Conservation (phyloP, 2,888 invertebrate genomes). For the Chrysolina oricalcia region DNA sequence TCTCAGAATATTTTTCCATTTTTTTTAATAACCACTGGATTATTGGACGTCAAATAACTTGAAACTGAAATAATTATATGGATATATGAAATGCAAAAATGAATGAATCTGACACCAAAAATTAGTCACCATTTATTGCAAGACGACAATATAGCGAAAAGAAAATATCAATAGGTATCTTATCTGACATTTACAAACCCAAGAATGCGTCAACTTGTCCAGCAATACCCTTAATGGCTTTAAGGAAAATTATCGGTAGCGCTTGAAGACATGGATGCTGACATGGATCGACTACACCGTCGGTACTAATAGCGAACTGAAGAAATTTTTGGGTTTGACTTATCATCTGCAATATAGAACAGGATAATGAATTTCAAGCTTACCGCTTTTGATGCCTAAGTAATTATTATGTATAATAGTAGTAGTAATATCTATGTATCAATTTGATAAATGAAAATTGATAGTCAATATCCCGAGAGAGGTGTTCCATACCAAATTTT, state of each 20-base stretch:
- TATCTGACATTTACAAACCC: slow-evolving; percentile 76
- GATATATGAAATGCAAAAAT: not conserved
- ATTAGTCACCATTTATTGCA: slow-evolving; percentile 4
- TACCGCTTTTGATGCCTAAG: too few relatives aligned
- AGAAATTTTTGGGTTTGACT: slow-evolving; percentile 83
- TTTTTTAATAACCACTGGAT: too few relatives aligned
- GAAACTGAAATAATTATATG: too few relatives aligned
- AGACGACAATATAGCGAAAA: not conserved
- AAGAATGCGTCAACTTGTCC: slow-evolving; percentile 96
- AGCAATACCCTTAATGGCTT: slow-evolving; percentile 94
- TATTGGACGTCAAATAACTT: too few relatives aligned
- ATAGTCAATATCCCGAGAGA: too few relatives aligned
- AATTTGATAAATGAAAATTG: too few relatives aligned
- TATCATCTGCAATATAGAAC: slow-evolving; percentile 65
- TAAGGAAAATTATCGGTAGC: slow-evolving; percentile 91
- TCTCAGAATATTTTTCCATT: too few relatives aligned
- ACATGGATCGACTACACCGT: slow-evolving; percentile 89
- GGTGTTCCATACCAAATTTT: too few relatives aligned
- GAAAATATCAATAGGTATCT: slow-evolving; percentile 7
- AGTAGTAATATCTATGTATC: too few relatives aligned
- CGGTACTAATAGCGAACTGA: slow-evolving; percentile 85
- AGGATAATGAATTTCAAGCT: too few relatives aligned
- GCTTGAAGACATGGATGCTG: slow-evolving; percentile 91
- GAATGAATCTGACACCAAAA: slow-evolving; percentile 7
- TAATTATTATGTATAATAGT: too few relatives aligned